Conservation (phyloP, 2,113 vertebrate species). For the Blennius ocellaris region DNA sequence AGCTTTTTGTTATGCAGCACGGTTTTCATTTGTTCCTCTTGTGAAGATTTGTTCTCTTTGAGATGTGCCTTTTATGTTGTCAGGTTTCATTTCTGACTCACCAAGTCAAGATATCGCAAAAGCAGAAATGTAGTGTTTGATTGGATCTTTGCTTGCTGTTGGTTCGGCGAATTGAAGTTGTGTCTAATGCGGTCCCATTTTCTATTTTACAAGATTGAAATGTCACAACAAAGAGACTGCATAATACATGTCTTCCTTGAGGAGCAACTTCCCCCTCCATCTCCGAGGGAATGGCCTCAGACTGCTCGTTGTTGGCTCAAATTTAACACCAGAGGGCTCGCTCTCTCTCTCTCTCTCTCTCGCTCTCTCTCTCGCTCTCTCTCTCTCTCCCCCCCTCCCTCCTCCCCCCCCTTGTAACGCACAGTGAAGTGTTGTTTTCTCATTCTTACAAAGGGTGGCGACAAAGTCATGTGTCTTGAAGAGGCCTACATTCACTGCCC, state of each 20-base stretch:
- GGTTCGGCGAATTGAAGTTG: neutral
- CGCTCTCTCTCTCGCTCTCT: neutral
- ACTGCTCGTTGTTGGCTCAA: constrained; percentile 11
- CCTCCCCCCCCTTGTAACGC: too few relatives aligned
- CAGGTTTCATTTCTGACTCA: constrained; percentile 3
- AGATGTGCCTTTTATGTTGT: neutral
- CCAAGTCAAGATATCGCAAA: neutral
- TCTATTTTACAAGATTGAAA: neutral
- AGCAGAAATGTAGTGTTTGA: neutral
- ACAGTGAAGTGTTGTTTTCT: constrained; percentile 21
- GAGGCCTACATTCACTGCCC: neutral
- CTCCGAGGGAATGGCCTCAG: neutral
- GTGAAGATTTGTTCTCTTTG: neutral
- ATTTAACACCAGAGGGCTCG: constrained; percentile 52
- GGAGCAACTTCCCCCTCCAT: neutral
- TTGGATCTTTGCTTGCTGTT: neutral
- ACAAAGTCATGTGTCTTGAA: constrained; percentile 37
- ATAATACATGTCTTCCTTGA: neutral
- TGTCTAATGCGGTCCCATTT: neutral
- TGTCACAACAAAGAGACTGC: neutral
- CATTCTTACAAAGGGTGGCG: constrained; percentile 48
- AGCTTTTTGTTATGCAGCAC: neutral
- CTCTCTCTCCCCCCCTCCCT: too few relatives aligned
- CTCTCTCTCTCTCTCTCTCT: neutral
- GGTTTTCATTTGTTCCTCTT: neutral